Base-by-base conservation (phyloP, 92 coral and sea anemone species). In the Paramuricea clavata region DNA sequence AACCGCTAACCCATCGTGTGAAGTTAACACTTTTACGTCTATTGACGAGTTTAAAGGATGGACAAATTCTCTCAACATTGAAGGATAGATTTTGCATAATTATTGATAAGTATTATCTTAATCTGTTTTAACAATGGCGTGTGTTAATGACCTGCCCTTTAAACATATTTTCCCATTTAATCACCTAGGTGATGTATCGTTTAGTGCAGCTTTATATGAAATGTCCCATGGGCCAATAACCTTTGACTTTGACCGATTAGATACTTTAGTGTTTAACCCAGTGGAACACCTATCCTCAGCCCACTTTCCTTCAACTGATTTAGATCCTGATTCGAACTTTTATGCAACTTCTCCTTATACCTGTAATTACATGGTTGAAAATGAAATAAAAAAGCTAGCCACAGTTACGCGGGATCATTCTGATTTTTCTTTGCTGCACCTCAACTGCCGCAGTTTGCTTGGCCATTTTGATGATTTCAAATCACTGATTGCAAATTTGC, bases 211-310 rank as follows among this genome's bases (percentile, higher is more conserved):
- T 61, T 41, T 88, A 69, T 88, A 50, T 31, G 91, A 88, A 88
- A 60, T 65, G 41, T 26, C 34, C 33, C 33, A 65, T 16, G 88
- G 88, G 68, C 83, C 42, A 31, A 35, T 87, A 31, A 82, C 69
- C 56, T 81, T 41, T 44, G 88, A 87, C 57, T 16, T 33, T 71
- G 87, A 82, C 50, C 69, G 91, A 49, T 71, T 87, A 78, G 60
- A 80, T 49, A 68, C 62, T 72, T 81, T 87, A 64, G 70, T 79
- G 52, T 82, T 87, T 44, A 87, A 87, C 65, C 91, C 91, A 34
- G 39, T 87, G 2, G 64, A 79, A 50, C 82, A 64, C 23, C 44
- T 39, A 39, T 39, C 44, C 44, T 39, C 44, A 86, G 77, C 22
- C 57, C 73, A 13, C 21, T 43, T 8, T 74, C 60, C 27, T 6